Conservation (phyloP, 2,888 invertebrate species). For the Yponomeuta cagnagella region DNA sequence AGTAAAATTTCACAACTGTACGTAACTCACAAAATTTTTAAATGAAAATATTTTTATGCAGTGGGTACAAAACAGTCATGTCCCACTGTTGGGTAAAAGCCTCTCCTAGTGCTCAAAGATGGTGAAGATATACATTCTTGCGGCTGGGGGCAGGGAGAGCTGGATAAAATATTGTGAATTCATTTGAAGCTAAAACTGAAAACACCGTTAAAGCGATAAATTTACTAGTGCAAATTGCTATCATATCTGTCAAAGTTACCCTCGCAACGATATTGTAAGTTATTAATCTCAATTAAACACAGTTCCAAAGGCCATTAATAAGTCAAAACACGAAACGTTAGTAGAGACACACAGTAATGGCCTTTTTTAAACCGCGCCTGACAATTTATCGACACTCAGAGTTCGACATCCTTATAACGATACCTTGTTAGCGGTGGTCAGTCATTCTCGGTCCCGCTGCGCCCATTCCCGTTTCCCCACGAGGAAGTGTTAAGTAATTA, state of each 20-base stretch:
- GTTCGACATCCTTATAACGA: conserved; percentile 65
- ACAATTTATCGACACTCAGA: conserved; percentile 44
- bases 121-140: no score
- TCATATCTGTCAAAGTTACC: not conserved
- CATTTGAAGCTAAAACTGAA: not conserved
- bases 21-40: not conserved
- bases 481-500: conserved; percentile 66
- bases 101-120: no score
- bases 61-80: not conserved
- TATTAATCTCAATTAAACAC: conserved; percentile 10
- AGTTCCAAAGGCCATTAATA: not conserved
- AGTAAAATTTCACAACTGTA: no score
- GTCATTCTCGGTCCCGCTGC: conserved; percentile 45
- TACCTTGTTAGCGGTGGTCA: conserved; percentile 68
- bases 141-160: no score
- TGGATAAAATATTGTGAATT: no score
- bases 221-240: not conserved
- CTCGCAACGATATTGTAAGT: conserved; percentile 2
- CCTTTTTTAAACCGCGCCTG: not conserved
- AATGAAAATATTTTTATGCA: not conserved
- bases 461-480: conserved; percentile 34
- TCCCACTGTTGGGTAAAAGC: no score
- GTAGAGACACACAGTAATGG: not conserved
- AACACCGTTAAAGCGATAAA: not conserved
- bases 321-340: conserved; percentile 9